Base-by-base conservation (phyloP, 1,140 invertebrate species). In the Nymphalis io region DNA sequence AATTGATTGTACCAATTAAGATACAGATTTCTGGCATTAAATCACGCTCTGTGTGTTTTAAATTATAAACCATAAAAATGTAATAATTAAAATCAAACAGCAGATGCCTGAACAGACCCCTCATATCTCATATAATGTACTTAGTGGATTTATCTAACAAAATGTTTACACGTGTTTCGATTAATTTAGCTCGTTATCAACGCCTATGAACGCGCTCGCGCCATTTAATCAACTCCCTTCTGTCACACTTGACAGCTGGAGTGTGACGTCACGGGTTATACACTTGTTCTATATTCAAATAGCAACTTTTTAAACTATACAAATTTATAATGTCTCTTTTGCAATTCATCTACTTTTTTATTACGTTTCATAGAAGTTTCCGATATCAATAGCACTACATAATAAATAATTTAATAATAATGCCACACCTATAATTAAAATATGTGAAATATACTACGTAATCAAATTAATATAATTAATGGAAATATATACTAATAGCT, bases 151-250 rank as follows among this genome's bases (percentile, higher is more conserved):
- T 88, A 88, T 87, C 87, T 84, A 82, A 87, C 81, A 85, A 83
- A 84, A 77, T 85, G 84, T 88, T 87, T 86, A 88, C 87, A 90
- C 83, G 86, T 90, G 88, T 85, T 82, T 67, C 78, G 75, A 86
- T 89, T 89, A 88, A 90, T 88, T 88, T 77, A 84, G 80, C 79
- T 82, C 75, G 78, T 88, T 89, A 89, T 89, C 85, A 80, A 78
- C 73, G 78, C 74, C 74, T 80, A 72, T 79, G 74, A 72, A 76
- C 71, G 73, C 74, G 68, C 74, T 76, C 73, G 78, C 77, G 75
- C 76, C 78, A 66, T 85, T 83, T 82, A 79, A 81, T 83, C 72
- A 83, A 72, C 75, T 83, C 80, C 78, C 81, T 80, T 76, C 77
- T 82, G 79, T 85, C 78, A 82, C 68, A 75, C 21, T 38, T 78